Evolutionary conservation across 2,888 invertebrate species (phyloP), one percentile per base, ranked within the genome.

Genomic region (Mesochorus sp.): DNA sequence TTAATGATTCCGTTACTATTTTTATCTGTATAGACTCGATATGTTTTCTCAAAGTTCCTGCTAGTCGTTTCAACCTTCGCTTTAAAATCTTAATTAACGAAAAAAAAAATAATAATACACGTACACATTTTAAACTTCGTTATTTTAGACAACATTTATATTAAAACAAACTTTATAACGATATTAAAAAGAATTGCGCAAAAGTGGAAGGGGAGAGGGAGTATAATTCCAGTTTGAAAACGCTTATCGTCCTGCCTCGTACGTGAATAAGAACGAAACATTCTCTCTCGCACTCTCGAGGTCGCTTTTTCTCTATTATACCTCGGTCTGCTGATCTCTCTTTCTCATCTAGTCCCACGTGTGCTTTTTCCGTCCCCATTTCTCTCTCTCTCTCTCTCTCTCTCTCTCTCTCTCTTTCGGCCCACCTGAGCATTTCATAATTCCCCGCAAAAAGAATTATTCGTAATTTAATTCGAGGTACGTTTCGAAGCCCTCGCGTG

Each of bases 401-500:
- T 1, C n/a, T 21, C 21, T 21, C 21, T 21, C 14, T 6, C 21
- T 6, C 42, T 3, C 6, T 10, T 31, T 10, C 10, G 6, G 55
- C 42, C 51, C 71, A 21, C 31, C 72, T 59, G 61, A 61, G 66
- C 66, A 53, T 76, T 76, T 72, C 59, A 72, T 67, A 76, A 76
- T 77, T 71, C 47, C n/a, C 55, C 31, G 59, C 59, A 59, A 76
- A 71, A 76, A 64, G 67, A 77, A 77, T 77, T 73, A 73, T 77
- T 72, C 67, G 73, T 77, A 73, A 77, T 77, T 77, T 72, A 77
- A 77, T 77, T 57, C 67, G 37, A 44, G 55, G 49, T 72, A n/a
- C 71, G 66, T 66, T 66, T 66, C 67, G 55, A 61, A 67, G 47
- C 61, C 59, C 47, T 17, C 19, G 5, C 47, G 21, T 47, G 39